phyloP scores from a whole-genome alignment of 2,113 vertebrate species.

The Hydrochoerus hydrochaeris region DNA sequence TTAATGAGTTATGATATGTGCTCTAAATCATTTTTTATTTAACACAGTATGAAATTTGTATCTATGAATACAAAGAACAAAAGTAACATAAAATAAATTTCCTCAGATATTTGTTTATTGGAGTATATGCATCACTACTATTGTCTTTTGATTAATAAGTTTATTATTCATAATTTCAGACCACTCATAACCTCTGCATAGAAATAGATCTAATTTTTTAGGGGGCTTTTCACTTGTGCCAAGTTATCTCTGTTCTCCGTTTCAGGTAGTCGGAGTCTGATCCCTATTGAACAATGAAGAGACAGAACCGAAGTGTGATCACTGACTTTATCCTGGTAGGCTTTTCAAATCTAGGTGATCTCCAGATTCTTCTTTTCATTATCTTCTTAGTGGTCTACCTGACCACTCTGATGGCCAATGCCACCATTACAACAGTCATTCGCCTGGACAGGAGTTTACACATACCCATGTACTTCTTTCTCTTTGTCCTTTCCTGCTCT shows the following conservation, averaged over 20 bases:
- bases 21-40: not conserved
- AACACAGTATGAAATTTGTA: not conserved
- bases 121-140: not conserved
- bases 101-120: not conserved
- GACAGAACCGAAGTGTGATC: conserved; percentile 41
- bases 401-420: conserved; percentile 45
- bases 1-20: not conserved
- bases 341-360: conserved; percentile 58
- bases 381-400: conserved; percentile 54
- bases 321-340: conserved; percentile 55
- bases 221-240: not conserved
- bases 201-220: not conserved
- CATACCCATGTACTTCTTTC: conserved; percentile 67
- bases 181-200: not conserved
- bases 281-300: not conserved
- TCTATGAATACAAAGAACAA: not conserved
- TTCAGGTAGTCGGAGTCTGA: not conserved
- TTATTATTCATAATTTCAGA: not conserved
- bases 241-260: not conserved
- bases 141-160: not conserved
- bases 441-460: conserved; percentile 42
- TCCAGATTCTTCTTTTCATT: conserved; percentile 66
- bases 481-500: conserved; percentile 67
- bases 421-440: conserved; percentile 51
- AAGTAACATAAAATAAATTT: not conserved